Evolutionary conservation across 2,113 vertebrate genomes (phyloP), one percentile per base, ranked within the genome.

Genomic region (Taxidea taxus): DNA sequence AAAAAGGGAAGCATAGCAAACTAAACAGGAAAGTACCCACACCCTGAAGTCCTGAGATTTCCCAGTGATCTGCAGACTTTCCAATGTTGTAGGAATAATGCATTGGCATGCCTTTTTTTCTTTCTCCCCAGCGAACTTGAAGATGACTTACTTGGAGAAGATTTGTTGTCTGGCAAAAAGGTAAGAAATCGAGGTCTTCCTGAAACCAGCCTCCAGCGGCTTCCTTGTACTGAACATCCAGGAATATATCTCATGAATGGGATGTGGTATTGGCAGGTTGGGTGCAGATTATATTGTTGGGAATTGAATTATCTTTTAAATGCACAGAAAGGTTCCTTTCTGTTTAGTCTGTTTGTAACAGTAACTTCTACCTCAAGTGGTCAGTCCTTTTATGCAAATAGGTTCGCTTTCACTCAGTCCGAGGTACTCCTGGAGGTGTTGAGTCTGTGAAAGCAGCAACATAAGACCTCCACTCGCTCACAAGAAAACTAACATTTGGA

Each of bases 141-240:
- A 98, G 99, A 99, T 87, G 99, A 99, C 95, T 99, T 99, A 96
- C 99, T 99, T 93, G 99, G 99, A 97, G 99, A 99, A 92, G 99
- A 99, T 98, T 99, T 99, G 98, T 98, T 99, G 7, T 98, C 99
- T 92, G 99, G 99, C 88, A 99, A 99, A 99, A 99, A 99, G 99
- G 99, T 99, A 99, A 99, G 98, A 95, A 58, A 12, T n/a, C 58
- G 1, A 12, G 8, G 3, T 62, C 27, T 86, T 92, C 44, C 3
- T 34, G 66, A 16, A 90, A 90, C 6, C 64, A 39, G 87, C 54
- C 49, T n/a, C 2, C 74, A 89, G 14, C 88, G 3, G 20, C 39
- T 56, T 92, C 74, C 10, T 90, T 87, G 27, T 47, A 47, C 9
- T 82, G 58, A 81, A 90, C 68, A 39, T 23, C 34, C 1, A n/a